A percentile compares a stretch with the other conserved stretches of the same genome.
phyloP scores from a whole-genome alignment of 2,797 vertebrate genomes.

The Carduelis carduelis region DNA sequence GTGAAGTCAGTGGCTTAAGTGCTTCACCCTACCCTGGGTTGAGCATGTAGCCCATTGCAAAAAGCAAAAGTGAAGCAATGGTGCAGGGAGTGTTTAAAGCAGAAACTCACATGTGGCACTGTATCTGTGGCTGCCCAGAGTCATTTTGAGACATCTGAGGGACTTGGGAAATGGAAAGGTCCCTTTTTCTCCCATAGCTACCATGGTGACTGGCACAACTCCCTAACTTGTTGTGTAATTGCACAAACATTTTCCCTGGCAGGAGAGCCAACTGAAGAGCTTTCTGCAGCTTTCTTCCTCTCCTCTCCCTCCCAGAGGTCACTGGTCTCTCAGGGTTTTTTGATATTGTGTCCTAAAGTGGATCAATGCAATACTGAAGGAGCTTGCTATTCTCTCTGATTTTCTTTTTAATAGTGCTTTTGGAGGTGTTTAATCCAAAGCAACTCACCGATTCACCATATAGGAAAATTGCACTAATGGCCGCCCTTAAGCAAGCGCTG shows the following conservation, averaged over 20 bases:
- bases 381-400: neutral
- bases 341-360: neutral
- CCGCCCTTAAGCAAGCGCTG: neutral
- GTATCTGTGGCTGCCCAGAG: neutral
- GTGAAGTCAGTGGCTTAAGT: neutral
- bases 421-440: neutral
- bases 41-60: fast-evolving
- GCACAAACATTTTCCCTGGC: neutral
- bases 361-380: neutral
- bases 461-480: neutral
- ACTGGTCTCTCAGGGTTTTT: neutral
- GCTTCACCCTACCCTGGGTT: neutral
- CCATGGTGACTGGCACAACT: neutral
- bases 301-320: neutral
- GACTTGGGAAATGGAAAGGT: neutral
- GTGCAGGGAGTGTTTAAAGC: neutral
- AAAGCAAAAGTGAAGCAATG: neutral
- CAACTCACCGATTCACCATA: neutral
- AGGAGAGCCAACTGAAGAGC: neutral
- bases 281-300: neutral
- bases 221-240: neutral
- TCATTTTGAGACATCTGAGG: neutral
- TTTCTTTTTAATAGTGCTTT: neutral
- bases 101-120: neutral
- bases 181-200: neutral